Base-by-base conservation (phyloP, 2,797 vertebrate species). In the Myotis pilosus region DNA sequence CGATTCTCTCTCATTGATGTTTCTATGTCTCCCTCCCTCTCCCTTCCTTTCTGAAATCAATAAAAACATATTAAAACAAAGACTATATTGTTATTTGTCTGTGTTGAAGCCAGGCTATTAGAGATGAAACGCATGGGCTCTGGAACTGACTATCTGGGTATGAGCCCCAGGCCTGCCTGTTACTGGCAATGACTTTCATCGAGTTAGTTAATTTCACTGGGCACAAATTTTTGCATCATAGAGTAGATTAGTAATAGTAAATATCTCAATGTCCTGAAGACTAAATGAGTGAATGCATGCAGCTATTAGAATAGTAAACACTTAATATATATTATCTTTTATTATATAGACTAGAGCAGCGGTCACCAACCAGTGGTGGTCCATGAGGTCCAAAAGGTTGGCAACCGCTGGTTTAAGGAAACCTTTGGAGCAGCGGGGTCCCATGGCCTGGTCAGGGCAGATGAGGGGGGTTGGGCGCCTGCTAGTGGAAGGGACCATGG, bases 321-420 rank as follows among this genome's bases (percentile, higher is more conserved):
- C n/a, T 96, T 89, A 85, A 72, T 89, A 85, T 84, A 69, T 57
- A 47, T 44, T 76, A 92, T 25, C 38, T 68, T 6, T 80, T 55
- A 49, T 55, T 60, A 78, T 28, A 60, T 60, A 60, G 23, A 60
- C 57, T 60, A 60, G 47, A 60, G 57, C 25, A 28, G 57, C 25
- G 5, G 57, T 60, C 57, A 28, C 5, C 25, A 60, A 60, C 25
- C 5, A 13, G 28, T 62, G 28, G 60, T 62, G 60, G 60, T 62
- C 25, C 60, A 62, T 30, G 60, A 62, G 60, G 13, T 62, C 25
- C 5, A 1, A 62, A 62, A 30, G 6, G 28, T 30, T 62, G 60
- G n/a, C n/a, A n/a, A n/a, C n/a, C n/a, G n/a, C n/a, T n/a, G n/a
- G n/a, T n/a, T n/a, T n/a, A n/a, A n/a, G n/a, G n/a, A n/a, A n/a